phyloP scores from a whole-genome alignment of 1,140 invertebrate species.

The Onthophagus taurus region DNA sequence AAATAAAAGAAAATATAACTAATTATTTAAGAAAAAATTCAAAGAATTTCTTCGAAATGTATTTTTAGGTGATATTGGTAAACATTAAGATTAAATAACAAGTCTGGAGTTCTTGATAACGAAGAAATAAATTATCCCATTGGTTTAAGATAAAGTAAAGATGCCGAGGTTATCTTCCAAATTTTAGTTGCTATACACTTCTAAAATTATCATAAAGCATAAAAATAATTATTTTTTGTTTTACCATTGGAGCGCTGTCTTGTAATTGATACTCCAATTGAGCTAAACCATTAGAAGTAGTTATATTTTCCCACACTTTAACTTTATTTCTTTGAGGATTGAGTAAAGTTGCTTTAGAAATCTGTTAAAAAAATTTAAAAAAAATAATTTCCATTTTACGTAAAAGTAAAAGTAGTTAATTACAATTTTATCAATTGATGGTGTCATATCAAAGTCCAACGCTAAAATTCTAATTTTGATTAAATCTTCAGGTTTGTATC shows the following conservation, averaged over 20 bases:
- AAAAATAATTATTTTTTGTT: too few relatives aligned
- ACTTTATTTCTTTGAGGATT: not conserved
- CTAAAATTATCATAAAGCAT: not conserved
- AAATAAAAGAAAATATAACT: too few relatives aligned
- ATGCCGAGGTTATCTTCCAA: not conserved
- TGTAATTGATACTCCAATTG: constrained; percentile 46
- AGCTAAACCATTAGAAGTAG: constrained; percentile 42
- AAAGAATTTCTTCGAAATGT: not conserved
- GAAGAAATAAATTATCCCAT: not conserved
- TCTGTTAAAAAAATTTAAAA: not conserved
- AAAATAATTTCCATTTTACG: not conserved
- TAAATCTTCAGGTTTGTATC: constrained; percentile 55
- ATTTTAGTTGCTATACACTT: not conserved
- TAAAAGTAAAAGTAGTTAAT: not conserved
- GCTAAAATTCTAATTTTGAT: constrained; percentile 46
- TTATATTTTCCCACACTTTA: constrained; percentile 47
- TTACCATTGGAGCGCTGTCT: constrained; percentile 37
- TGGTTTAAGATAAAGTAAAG: not conserved
- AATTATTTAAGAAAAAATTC: too few relatives aligned
- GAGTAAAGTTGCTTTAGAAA: not conserved
- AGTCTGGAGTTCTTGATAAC: not conserved
- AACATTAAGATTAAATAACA: too few relatives aligned
- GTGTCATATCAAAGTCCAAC: constrained; percentile 40
- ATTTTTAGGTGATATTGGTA: too few relatives aligned
- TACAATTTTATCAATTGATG: constrained; percentile 40